Conservation (phyloP, 2,888 invertebrate genomes). For the Patella caerulea region DNA sequence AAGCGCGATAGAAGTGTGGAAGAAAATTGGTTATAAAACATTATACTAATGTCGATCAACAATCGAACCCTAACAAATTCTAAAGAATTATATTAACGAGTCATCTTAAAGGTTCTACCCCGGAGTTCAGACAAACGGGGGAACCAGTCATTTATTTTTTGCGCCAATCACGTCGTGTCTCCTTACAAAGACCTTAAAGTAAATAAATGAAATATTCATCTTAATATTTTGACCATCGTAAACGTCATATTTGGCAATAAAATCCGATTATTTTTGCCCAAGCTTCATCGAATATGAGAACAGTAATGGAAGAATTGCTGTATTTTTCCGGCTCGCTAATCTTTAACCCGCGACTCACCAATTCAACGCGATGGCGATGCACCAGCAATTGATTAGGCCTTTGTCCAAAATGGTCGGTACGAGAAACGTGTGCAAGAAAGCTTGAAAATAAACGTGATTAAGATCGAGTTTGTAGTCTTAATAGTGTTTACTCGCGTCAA, state of each 20-base stretch:
- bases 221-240: neutral
- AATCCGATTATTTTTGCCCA: neutral
- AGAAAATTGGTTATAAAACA: neutral
- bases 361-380: conserved; percentile 38
- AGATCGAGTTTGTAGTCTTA: conserved; percentile 41
- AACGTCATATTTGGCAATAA: conserved; percentile 10
- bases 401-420: conserved; percentile 35
- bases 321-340: conserved; percentile 32
- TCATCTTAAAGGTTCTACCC: neutral
- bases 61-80: neutral
- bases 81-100: neutral
- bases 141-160: conserved; percentile 5
- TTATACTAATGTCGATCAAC: neutral
- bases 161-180: neutral
- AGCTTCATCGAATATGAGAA: conserved; percentile 18
- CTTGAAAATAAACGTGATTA: conserved; percentile 51
- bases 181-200: neutral
- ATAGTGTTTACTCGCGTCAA: conserved; percentile 49
- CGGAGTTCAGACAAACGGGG: neutral
- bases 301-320: conserved; percentile 32
- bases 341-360: conserved; percentile 33
- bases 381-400: conserved; percentile 45
- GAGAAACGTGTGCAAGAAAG: conserved; percentile 40
- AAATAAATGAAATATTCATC: conserved; percentile 7
- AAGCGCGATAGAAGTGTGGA: neutral